Evolutionary conservation across 1,140 invertebrate genomes (phyloP).

Genomic region (Coenobita brevimanus): DNA sequence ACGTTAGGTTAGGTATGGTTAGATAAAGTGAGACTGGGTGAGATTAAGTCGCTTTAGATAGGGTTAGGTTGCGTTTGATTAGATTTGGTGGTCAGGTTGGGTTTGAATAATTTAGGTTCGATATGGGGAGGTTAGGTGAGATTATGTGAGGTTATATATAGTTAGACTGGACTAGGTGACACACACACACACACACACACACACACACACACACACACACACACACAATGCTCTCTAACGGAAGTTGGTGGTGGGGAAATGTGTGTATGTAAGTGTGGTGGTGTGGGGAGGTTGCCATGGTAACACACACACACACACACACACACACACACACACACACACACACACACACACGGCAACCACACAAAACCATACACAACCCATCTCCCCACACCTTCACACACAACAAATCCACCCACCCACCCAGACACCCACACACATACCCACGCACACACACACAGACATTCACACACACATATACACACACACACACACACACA

Average conservation of each 20-base stretch:
- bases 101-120: too few relatives aligned
- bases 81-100: too few relatives aligned
- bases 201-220: conserved; percentile 11
- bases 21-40: not conserved
- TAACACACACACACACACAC: conserved; percentile 25
- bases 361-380: conserved; percentile 21
- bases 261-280: too few relatives aligned
- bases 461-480: conserved; percentile 1
- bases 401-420: not conserved
- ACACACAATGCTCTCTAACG: too few relatives aligned
- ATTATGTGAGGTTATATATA: too few relatives aligned
- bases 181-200: conserved; percentile 12
- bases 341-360: not conserved
- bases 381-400: not conserved
- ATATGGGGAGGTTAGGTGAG: too few relatives aligned
- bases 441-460: conserved; percentile 2
- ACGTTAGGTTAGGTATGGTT: not conserved
- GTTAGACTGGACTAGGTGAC: not conserved
- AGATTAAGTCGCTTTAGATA: too few relatives aligned
- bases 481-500: too few relatives aligned
- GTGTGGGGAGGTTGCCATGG: too few relatives aligned
- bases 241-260: too few relatives aligned
- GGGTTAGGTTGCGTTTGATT: too few relatives aligned
- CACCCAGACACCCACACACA: not conserved
- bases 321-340: conserved; percentile 27